Conservation (phyloP, 2,888 invertebrate species). For the Tridacna gigas region DNA sequence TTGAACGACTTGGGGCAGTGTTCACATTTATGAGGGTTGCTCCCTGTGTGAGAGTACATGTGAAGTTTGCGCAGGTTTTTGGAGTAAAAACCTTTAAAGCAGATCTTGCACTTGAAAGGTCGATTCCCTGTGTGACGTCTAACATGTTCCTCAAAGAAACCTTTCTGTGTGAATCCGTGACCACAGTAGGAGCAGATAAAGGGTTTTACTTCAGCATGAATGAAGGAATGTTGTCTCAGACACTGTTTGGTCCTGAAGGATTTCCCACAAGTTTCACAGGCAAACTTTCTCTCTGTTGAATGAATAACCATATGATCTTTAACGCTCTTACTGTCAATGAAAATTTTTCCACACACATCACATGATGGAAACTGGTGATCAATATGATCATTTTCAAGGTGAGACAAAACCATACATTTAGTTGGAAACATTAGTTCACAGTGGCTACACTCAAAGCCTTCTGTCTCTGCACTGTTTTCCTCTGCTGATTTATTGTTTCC, state of each 20-base stretch:
- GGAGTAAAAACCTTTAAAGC: constrained; percentile 57
- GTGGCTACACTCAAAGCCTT: constrained; percentile 48
- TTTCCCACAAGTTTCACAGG: constrained; percentile 49
- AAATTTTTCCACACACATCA: constrained; percentile 42
- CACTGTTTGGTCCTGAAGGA: constrained; percentile 58
- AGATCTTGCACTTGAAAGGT: constrained; percentile 57
- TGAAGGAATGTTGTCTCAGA: constrained; percentile 49
- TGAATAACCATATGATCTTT: constrained; percentile 55
- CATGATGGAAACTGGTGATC: constrained; percentile 49
- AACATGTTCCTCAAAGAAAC: constrained; percentile 58
- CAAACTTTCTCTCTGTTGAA: constrained; percentile 30
- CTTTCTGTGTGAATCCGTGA: constrained; percentile 64
- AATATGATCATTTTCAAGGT: constrained; percentile 42
- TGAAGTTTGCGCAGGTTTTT: constrained; percentile 55
- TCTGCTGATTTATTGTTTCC: neutral
- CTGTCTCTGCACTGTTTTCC: neutral
- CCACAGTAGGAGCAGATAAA: constrained; percentile 60
- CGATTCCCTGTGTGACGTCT: constrained; percentile 59
- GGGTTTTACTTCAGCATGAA: constrained; percentile 59
- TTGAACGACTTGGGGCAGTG: constrained; percentile 57
- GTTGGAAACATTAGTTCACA: constrained; percentile 52
- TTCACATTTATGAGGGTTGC: constrained; percentile 54
- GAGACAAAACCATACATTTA: constrained; percentile 56
- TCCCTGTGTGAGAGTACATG: constrained; percentile 57
- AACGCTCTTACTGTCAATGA: constrained; percentile 53